Evolutionary conservation across 1,140 invertebrate genomes (phyloP).

Genomic region (Campodea augens): DNA sequence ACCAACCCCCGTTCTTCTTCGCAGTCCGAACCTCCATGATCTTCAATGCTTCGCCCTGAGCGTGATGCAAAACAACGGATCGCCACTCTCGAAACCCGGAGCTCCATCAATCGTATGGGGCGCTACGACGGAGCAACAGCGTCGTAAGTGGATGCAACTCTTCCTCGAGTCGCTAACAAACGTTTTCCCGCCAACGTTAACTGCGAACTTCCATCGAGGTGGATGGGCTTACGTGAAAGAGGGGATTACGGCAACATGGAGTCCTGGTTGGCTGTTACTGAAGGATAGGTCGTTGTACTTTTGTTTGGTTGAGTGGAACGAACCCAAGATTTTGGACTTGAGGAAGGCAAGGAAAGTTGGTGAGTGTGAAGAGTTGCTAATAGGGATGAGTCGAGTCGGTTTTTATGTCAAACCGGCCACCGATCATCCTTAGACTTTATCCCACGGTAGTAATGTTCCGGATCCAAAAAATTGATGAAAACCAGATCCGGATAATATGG

Average conservation of each 20-base stretch:
- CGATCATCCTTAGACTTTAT: too few species aligned
- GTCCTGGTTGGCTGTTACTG: constrained; percentile 54
- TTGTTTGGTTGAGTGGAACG: constrained; percentile 27
- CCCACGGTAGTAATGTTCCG: too few species aligned
- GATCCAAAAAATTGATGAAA: too few species aligned
- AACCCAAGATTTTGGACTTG: constrained; percentile 43
- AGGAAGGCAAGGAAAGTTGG: constrained; percentile 60
- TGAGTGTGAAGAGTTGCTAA: constrained; percentile 23
- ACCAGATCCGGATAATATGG: too few species aligned
- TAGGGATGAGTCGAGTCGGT: too few species aligned
- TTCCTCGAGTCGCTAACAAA: constrained; percentile 38
- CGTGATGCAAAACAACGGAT: constrained; percentile 23
- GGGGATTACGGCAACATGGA: constrained; percentile 47
- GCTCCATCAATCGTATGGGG: constrained; percentile 33
- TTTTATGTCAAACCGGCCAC: too few species aligned
- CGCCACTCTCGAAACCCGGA: constrained; percentile 14
- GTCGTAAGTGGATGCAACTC: constrained; percentile 44
- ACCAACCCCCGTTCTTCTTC: too few species aligned
- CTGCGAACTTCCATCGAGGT: constrained; percentile 35
- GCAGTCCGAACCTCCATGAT: constrained; percentile 31
- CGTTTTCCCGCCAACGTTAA: constrained; percentile 34
- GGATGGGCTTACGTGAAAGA: constrained; percentile 49
- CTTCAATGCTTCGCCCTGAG: constrained; percentile 36
- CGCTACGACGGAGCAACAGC: constrained; percentile 29
- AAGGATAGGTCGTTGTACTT: constrained; percentile 47